Conservation (phyloP, 2,797 vertebrate species). For the Margarornis squamiger region DNA sequence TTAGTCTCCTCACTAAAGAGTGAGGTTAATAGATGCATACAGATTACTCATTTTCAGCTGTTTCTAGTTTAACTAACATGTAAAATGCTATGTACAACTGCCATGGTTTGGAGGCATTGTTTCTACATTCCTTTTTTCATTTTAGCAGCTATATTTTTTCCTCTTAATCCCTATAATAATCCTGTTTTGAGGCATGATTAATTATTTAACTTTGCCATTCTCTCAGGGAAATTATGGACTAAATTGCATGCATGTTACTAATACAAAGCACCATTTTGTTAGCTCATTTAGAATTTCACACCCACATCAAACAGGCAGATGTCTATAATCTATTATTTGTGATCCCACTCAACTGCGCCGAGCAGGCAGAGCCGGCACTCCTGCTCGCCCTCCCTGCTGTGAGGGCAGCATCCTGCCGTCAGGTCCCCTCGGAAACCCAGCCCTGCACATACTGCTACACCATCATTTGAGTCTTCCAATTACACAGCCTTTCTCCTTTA, state of each 20-base stretch:
- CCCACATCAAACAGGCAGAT: conserved; percentile 61
- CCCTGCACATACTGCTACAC: background rate
- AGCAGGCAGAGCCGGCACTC: background rate
- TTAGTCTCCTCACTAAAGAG: background rate
- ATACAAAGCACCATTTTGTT: conserved; percentile 63
- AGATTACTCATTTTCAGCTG: conserved; percentile 62
- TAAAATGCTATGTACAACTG: conserved; percentile 37
- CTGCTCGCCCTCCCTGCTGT: background rate
- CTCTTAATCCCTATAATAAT: conserved; percentile 56
- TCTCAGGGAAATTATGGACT: conserved; percentile 42
- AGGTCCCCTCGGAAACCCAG: conserved; percentile 18
- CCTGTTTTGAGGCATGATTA: conserved; percentile 54
- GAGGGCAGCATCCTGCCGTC: background rate
- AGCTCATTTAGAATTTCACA: conserved; percentile 60
- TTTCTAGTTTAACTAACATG: conserved; percentile 60
- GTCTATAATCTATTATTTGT: conserved; percentile 60
- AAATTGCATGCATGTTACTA: conserved; percentile 52
- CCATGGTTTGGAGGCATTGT: conserved; percentile 57
- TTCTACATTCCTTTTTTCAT: conserved; percentile 47
- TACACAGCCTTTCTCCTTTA: conserved; percentile 3
- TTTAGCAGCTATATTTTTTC: conserved; percentile 56
- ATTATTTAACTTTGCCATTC: conserved; percentile 67
- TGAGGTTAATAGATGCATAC: conserved; percentile 42
- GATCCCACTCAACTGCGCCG: background rate
- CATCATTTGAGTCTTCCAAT: background rate